These are phyloP conservation scores for Ephydatia muelleri DNA, from an alignment of 37 sponge, comb jelly and placozoan species.

Conservation along the genomic window DNA sequence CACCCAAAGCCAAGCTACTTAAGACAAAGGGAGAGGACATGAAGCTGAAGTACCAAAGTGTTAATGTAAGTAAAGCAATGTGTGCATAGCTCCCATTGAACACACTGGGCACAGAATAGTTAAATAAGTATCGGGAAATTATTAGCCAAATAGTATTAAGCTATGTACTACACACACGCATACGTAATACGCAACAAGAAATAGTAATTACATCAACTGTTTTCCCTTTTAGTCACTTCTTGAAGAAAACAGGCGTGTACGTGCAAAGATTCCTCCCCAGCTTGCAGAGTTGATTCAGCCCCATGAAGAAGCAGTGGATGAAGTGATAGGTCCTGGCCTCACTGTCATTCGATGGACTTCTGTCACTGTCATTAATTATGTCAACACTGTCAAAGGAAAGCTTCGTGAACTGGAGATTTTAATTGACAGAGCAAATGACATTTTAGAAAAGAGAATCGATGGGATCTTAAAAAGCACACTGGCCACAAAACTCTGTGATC, in stretches of 20 bases:
- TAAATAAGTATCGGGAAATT: too few relatives aligned
- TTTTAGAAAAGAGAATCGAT: conserved; percentile 74
- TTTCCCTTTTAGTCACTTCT: conserved; percentile 41
- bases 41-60: conserved; percentile 6
- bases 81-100: not conserved
- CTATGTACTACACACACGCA: too few relatives aligned
- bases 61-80: conserved; percentile 23
- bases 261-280: conserved; percentile 43
- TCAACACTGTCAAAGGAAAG: conserved; percentile 48
- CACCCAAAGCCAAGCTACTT: not conserved
- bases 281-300: conserved; percentile 73
- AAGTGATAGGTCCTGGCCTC: conserved; percentile 87
- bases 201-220: not conserved
- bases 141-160: too few relatives aligned
- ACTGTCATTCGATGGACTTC: conserved; percentile 89
- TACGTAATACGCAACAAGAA: too few relatives aligned
- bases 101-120: not conserved
- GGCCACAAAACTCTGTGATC: conserved; percentile 59
- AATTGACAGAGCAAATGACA: conserved; percentile 65
- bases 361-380: conserved; percentile 64
- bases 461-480: conserved; percentile 56
- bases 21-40: conserved; percentile 5
- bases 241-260: conserved; percentile 71
- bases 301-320: conserved; percentile 77
- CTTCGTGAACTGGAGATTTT: conserved; percentile 80